Base-by-base conservation (phyloP, 2,113 vertebrate species). In the Myrmecophaga tridactyla region DNA sequence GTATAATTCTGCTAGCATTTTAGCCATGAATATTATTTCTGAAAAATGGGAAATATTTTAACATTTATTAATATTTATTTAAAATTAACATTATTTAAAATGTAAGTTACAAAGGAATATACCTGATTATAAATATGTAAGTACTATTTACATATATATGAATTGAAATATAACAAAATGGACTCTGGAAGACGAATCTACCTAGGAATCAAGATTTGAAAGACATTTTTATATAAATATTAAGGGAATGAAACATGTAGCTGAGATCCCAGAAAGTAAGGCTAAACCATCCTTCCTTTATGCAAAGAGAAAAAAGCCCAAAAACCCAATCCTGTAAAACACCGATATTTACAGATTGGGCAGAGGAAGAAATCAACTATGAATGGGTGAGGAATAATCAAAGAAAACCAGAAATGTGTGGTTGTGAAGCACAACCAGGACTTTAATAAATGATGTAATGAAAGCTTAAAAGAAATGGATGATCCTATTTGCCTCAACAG, bases 401-500 rank as follows among this genome's bases (percentile, higher is more conserved):
- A 65, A 46, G 14, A 70, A 91, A 80, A 11, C 20, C 3, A n/a
- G 27, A 7, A 60, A 76, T n/a, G 4, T 69, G 13, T 20, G 20
- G 53, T 39, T 18, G 67, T 39, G n/a, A 70, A 39, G 17, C 67
- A 70, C 23, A 70, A 70, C 20, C 20, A 39, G 17, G 36, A 70
- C 36, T n/a, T 25, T 70, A 70, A 70, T 39, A 70, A 70, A 70
- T 41, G 36, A 39, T 36, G 11, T 36, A 89, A 81, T 31, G 10
- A 63, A 69, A 67, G 21, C 18, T 51, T 80, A 39, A 67, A 58
- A 67, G 3, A 36, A 73, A 53, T 18, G 18, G 65, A 56, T 88
- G 51, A 92, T 87, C 27, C 36, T 11, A 85, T 92, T 84, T 94
- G 6, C 36, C 2, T 95, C 41, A 77, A 92, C 60, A 95, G 92